Conservation (phyloP, 2,113 vertebrate genomes). For the Thryonomys swinderianus region DNA sequence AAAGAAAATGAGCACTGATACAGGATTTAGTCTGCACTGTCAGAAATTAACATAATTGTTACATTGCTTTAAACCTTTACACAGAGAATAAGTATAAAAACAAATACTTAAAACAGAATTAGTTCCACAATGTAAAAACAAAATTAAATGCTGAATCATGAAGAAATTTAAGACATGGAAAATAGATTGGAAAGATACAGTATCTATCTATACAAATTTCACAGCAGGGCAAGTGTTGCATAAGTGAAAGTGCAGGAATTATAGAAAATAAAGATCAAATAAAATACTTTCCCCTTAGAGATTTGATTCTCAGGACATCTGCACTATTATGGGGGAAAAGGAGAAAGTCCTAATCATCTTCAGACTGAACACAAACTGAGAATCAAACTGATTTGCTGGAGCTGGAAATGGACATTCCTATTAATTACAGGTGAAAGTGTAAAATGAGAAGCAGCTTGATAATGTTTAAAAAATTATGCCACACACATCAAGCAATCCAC, state of each 20-base stretch:
- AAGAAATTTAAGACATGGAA: not conserved
- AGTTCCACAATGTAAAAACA: not conserved
- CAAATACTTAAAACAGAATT: not conserved
- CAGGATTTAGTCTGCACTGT: not conserved
- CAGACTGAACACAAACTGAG: not conserved
- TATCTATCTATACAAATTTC: not conserved
- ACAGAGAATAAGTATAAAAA: not conserved
- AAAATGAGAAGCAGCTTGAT: not conserved
- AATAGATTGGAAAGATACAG: not conserved
- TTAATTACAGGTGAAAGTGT: not conserved
- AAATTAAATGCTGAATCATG: not conserved
- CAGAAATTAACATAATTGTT: not conserved
- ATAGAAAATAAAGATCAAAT: conserved; percentile 1
- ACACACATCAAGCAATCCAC: not conserved
- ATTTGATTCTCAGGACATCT: not conserved
- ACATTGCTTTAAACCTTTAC: not conserved
- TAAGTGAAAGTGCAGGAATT: not conserved
- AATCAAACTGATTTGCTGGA: not conserved
- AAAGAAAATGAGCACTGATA: not conserved
- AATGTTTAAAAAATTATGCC: not conserved
- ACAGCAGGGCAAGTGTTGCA: not conserved
- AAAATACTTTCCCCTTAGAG: not conserved
- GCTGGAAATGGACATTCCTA: not conserved
- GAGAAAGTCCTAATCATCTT: not conserved
- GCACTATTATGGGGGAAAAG: not conserved